phyloP scores from a whole-genome alignment of 2,113 vertebrate genomes.

The Ascaphus truei region DNA sequence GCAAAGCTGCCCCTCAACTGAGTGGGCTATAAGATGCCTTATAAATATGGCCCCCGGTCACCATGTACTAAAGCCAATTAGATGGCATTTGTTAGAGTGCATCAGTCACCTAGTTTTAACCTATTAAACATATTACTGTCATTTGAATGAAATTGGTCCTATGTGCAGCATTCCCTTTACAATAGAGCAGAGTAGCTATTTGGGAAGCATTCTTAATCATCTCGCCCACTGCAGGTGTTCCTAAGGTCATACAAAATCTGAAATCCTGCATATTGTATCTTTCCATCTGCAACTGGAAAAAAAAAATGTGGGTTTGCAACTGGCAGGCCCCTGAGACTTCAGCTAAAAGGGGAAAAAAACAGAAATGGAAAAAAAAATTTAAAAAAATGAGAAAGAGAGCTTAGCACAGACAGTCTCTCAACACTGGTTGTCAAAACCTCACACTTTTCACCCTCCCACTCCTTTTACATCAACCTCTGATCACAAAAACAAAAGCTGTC shows the following conservation, averaged over 20 bases:
- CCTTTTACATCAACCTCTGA: conserved; percentile 33
- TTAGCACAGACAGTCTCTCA: conserved; percentile 11
- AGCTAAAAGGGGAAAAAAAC: neutral
- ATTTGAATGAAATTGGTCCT: too few species aligned
- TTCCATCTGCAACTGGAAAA: neutral
- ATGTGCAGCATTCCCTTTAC: too few species aligned
- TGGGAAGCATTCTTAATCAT: too few species aligned
- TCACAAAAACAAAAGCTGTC: conserved; percentile 35
- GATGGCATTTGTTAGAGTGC: too few species aligned
- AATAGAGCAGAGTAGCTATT: too few species aligned
- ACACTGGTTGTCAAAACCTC: conserved; percentile 22
- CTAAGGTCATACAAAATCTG: neutral
- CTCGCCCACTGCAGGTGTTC: neutral
- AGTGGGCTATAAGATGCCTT: too few species aligned
- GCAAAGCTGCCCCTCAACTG: too few species aligned
- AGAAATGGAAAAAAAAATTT: neutral
- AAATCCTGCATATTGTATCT: too few species aligned
- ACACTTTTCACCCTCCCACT: conserved; percentile 30
- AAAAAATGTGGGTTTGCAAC: neutral
- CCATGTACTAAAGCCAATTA: too few species aligned
- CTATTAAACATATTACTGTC: too few species aligned
- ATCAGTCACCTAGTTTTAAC: too few species aligned
- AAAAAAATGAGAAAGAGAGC: neutral
- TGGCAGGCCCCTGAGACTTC: neutral
- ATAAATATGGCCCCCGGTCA: too few species aligned